Evolutionary conservation across 2,113 vertebrate species (phyloP), one percentile per base, ranked within the genome.

Genomic region (Corvus moneduloides): DNA sequence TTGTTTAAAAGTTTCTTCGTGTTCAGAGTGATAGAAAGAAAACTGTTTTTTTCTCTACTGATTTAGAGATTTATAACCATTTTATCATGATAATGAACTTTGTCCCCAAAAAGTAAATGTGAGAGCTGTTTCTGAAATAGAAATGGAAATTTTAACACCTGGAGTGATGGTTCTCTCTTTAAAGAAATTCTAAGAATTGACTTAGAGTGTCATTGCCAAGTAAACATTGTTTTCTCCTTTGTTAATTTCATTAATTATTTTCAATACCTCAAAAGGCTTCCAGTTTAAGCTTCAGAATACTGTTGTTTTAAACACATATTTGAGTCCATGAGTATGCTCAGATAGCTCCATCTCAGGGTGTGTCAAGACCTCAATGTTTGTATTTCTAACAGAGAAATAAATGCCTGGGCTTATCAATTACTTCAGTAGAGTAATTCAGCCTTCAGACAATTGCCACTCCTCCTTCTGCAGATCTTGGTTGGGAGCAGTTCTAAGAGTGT

Each of bases 111-210:
- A 77, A 46, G 35, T 41, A 77, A 61, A 66, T 61, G 32, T 62
- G 44, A 26, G 2, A 72, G 3, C 35, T 90, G 35, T 37, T 80
- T 91, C 37, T 76, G 73, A 78, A 91, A 32, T 62, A 41, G 22
- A 89, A 83, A 87, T 66, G 44, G 22, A 89, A 83, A 87, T 66
- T 32, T 52, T 48, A 73, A 52, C 90, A 15, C 91, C 63, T 91
- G 37, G 63, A 95, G 63, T 58, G 27, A 79, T 51, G 19, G 28
- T 74, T 96, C 43, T 91, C 74, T 71, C 22, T 13, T 16, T 43
- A 82, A 86, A 71, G n/a, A 64, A 69, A 76, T 71, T 89, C 64
- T 93, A 89, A 91, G 94, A 89, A 74, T 56, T 80, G 30, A 46
- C 23, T 55, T 61, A 81, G 86, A 94, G 56, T 69, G 96, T 87